Base-by-base conservation (phyloP, 2,113 vertebrate genomes). In the Neodon shergylaensis region DNA sequence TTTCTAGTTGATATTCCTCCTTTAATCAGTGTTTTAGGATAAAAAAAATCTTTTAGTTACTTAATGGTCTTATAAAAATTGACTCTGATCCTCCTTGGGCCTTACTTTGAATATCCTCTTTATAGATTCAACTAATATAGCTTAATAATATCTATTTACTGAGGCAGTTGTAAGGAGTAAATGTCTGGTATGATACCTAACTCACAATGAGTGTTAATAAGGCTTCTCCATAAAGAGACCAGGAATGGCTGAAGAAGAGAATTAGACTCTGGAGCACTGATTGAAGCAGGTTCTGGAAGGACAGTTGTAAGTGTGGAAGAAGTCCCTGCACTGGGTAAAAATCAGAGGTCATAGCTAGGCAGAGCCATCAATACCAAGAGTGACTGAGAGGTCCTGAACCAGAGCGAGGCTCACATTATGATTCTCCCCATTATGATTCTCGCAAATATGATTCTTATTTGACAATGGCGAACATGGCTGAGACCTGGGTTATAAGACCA, bases 1-100 rank as follows among this genome's bases (percentile, higher is more conserved):
- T 87, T 66, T 63, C n/a, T 33, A 70, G 14, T 28, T 52, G 74
- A 79, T 82, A n/a, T 61, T 93, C 88, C 74, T 92, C 52, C 93
- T 87, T 73, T 79, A 74, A 47, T 36, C 39, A 83, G 44, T 10
- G 81, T 54, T 82, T 89, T n/a, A 72, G 36, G 42, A 77, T 26
- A 33, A 77, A 47, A 42, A 47, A 82, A 42, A n/a, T 42, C 54
- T 58, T 58, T 21, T 54, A 31, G 19, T 54, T 74, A 70, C 24
- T 82, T 54, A 26, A 12, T 31, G 10, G 33, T 88, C 65, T 85
- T 17, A 5, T 47, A 74, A 84, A 88, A 63, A 88, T 85, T 49
- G 68, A 81, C 54, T 66, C 73, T 91, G 94, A 63, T 73, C 58
- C 19, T 84, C 22, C 70, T 44, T 87, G 58, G 74, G 22, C 28